Evolutionary conservation across 2,113 vertebrate genomes (phyloP).

Genomic region (Austrofundulus limnaeus): DNA sequence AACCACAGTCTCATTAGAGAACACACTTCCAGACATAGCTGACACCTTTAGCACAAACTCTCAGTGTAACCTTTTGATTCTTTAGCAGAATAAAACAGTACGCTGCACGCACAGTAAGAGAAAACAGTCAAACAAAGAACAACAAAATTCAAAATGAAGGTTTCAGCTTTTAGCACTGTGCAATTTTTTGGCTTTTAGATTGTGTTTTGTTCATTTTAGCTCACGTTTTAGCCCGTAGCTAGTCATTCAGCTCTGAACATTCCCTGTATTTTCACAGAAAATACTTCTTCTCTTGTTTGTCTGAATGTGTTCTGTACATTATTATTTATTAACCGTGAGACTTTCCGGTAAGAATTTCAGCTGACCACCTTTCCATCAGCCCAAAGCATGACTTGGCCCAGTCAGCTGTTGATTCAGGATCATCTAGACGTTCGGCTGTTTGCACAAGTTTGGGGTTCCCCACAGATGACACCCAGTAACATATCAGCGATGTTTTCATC

Average conservation of each 20-base stretch:
- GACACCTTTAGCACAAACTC: neutral
- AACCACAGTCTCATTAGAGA: slow-evolving; percentile 12
- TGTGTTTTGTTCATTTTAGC: no score
- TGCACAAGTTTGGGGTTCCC: slow-evolving; percentile 54
- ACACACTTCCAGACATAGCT: neutral
- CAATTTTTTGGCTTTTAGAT: no score
- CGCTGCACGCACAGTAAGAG: neutral
- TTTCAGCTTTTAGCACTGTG: no score
- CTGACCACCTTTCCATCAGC: slow-evolving; percentile 52
- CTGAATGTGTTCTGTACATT: slow-evolving; percentile 41
- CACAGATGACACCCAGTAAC: slow-evolving; percentile 40
- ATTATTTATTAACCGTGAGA: slow-evolving; percentile 55
- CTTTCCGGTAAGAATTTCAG: slow-evolving; percentile 40
- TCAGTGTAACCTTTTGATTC: neutral
- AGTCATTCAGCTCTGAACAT: no score
- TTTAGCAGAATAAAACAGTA: slow-evolving; percentile 1
- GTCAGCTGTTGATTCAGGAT: slow-evolving; percentile 52
- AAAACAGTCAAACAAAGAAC: neutral
- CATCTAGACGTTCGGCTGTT: slow-evolving; percentile 48
- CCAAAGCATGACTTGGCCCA: slow-evolving; percentile 44
- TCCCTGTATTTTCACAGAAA: no score
- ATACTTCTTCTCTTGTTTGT: neutral
- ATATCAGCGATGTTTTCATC: slow-evolving; percentile 39
- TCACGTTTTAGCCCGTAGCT: no score
- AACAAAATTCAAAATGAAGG: neutral